phyloP scores from a whole-genome alignment of 2,113 vertebrate species.

The Chinchilla lanigera region DNA sequence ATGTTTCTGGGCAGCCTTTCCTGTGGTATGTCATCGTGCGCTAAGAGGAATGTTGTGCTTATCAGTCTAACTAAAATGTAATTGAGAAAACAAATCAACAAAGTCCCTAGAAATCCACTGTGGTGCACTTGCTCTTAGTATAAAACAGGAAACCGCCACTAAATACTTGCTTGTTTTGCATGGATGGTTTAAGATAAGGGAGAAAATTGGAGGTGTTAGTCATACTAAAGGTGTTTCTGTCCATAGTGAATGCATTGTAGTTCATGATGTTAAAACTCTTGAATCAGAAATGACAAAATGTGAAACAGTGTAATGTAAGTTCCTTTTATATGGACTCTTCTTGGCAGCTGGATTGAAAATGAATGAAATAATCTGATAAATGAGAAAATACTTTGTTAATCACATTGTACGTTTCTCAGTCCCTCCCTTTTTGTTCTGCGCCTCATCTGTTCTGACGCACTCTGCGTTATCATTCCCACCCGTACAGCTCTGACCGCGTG shows the following conservation, averaged over 20 bases:
- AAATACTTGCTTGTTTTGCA: slow-evolving; percentile 32
- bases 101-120: not conserved
- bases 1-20: not conserved
- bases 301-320: not conserved
- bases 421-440: not conserved
- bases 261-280: not conserved
- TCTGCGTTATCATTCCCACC: not conserved
- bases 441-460: not conserved
- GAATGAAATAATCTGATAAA: not conserved
- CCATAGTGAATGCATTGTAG: not conserved
- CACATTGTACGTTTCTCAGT: not conserved
- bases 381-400: not conserved
- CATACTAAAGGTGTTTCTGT: not conserved
- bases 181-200: not conserved
- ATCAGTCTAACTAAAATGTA: slow-evolving; percentile 33
- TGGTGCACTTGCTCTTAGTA: not conserved
- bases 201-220: not conserved
- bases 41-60: slow-evolving; percentile 5
- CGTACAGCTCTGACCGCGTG: not conserved
- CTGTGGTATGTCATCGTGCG: not conserved
- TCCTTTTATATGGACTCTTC: not conserved
- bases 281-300: slow-evolving; percentile 2
- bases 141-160: not conserved
- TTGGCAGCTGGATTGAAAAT: slow-evolving; percentile 28
- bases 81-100: slow-evolving; percentile 19